Evolutionary conservation across 2,888 invertebrate genomes (phyloP), one percentile per base, ranked within the genome.

Genomic region (Ennomos quercinarius): DNA sequence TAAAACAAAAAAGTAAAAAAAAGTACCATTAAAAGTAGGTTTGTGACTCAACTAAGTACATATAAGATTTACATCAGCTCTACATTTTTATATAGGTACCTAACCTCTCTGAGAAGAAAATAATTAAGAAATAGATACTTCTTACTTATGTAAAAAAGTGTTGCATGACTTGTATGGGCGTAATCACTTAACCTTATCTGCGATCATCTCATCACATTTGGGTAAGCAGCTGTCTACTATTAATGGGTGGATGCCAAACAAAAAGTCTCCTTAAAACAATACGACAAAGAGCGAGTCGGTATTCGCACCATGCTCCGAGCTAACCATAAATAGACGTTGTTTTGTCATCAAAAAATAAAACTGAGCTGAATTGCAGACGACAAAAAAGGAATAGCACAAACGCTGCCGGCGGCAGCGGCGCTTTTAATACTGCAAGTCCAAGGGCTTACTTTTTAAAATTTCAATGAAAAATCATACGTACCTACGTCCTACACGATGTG

Each of bases 391-490:
- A 79, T 70, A 71, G 57, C 67, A 72, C 76, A 78, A 80, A 81
- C 76, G 76, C 71, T 65, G 66, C 67, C 61, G 76, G 68, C 76
- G 80, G 78, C 76, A 68, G 74, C 70, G 71, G 73, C 75, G 83
- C 78, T 81, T 85, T 87, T 86, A 85, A 83, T 80, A 77, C 71
- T 71, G 71, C 44, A 48, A 38, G 35, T 43, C 12, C 9, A 12
- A 12, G 66, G 71, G 69, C 70, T 72, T 81, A 81, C 87, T 86
- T 86, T 81, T 80, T 27, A 27, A 27, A 83, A 86, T 81, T 91
- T 88, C 85, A 89, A 88, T 89, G 89, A 89, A 89, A 87, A 88
- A 85, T 90, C 87, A 83, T 88, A 83, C n/a, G n/a, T n/a, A n/a
- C n/a, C n/a, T 88, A 84, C 78, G 73, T 78, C n/a, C n/a, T n/a